Base-by-base conservation (phyloP, 2,797 vertebrate genomes). In the Dendrocincla fuliginosa region DNA sequence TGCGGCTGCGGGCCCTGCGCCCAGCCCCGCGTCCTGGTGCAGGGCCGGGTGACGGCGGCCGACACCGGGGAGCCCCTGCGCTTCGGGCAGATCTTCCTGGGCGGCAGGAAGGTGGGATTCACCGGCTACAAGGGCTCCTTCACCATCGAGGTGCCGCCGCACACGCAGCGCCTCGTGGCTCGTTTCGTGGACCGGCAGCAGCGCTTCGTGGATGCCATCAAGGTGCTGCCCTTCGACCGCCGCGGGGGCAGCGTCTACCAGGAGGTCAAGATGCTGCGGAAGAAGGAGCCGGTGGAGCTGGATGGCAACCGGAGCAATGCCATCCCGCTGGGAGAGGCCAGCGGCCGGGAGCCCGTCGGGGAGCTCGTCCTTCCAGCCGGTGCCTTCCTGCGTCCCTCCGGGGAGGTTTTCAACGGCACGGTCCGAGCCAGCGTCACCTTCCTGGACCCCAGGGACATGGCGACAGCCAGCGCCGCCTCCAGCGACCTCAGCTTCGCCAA, bases 401-500 rank as follows among this genome's bases (percentile, higher is more conserved):
- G 99, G 16, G 98, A 98, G 56, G 95, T 98, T 11, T 99, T 99
- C 10, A 93, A 97, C 10, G 99, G 99, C 75, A 98, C 98, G 0
- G 99, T 99, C 50, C 98, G 98, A 93, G 99, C 99, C 91, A 99
- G 99, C 1, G 98, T 99, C 90, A 99, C 99, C 20, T 99, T 99
- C 69, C 98, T 99, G 71, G 99, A 99, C 82, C 99, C 99, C 12
- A 98, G 99, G 86, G 99, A 99, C 70, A 93, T 99, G 88, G 97
- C 97, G 4, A 99, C 98, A 0, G 99, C 98, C 5, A 83, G 98
- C 1, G 98, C 99, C 0, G 97, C 99, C 44, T 98, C 99, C 53
- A 99, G 99, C 0, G 99, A 99, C 97, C 98, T 99, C 83, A 99
- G 98, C 95, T 99, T 99, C 56, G 95, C 98, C 52, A 90, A 99